Base-by-base conservation (phyloP, 2,888 invertebrate genomes). In the Apodemia duryi region DNA sequence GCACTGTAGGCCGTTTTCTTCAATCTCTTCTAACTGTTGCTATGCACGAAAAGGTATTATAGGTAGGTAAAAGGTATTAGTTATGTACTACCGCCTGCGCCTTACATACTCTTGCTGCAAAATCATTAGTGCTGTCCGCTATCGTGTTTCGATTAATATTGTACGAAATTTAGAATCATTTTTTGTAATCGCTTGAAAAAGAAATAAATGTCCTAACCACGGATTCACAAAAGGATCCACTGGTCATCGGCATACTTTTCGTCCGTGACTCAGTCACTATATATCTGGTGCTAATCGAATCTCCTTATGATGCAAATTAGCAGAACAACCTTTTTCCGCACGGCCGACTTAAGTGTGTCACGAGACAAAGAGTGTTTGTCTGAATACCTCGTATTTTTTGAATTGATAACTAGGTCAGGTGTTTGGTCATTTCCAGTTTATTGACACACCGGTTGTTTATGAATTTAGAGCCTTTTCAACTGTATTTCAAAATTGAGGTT, bases 241-340 rank as follows among this genome's bases (percentile, higher is more conserved):
- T 62, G 67, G 75, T 73, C 77, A 69, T 73, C 73, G 78, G 73
- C 77, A 76, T 70, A 74, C 70, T 72, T 71, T 65, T 67, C 71
- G 67, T 70, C 69, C 63, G 64, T 75, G 72, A 75, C 65, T 77
- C 73, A 72, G 61, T 52, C 57, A 43, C 13, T 46, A 54, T 66
- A 54, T 57, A 57, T 63, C 46, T 65, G 69, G 68, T 70, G 75
- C 69, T 76, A 77, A 78, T 74, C 62, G 67, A 66, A 68, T 51
- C 67, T 73, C 68, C 74, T 78, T 77, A 75, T 77, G 65, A 77
- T 78, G 75, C 71, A 76, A 78, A 78, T 76, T 70, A 71, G 68
- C 67, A 69, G 75, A 73, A 74, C 73, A 67, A 67, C 66, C 70
- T 66, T 70, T 72, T 74, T 73, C 72, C 74, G 70, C 67, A 61